Evolutionary conservation across 2,888 invertebrate species (phyloP).

Genomic region (Elmis aenea): DNA sequence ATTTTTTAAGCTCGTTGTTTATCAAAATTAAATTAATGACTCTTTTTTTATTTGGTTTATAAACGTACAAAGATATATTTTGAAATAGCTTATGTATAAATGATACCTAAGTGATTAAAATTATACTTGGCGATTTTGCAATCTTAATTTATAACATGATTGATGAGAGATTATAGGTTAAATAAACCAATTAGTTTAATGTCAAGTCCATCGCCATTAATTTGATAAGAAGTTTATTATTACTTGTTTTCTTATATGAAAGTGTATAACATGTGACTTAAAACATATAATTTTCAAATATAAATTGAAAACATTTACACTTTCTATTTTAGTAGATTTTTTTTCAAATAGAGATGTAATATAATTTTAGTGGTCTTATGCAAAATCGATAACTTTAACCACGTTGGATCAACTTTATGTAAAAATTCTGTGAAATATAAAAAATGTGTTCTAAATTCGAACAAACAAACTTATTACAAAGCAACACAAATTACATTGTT

Average conservation of each 20-base stretch:
- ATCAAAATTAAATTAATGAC: no score
- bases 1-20: no score
- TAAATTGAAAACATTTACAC: conserved; percentile 1
- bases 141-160: no score
- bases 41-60: no score
- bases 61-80: no score
- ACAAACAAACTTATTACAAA: no score
- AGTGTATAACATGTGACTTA: not conserved
- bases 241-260: not conserved
- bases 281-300: conserved; percentile 1
- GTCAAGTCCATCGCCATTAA: conserved; percentile 18
- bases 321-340: conserved; percentile 1
- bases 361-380: no score
- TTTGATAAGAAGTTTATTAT: conserved; percentile 8
- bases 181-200: conserved; percentile 19
- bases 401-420: conserved; percentile 1
- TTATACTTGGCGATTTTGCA: no score
- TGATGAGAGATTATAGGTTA: no score
- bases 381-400: conserved; percentile 1
- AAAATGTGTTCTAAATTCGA: not conserved
- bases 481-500: no score
- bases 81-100: no score
- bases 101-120: no score
- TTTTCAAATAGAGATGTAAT: not conserved
- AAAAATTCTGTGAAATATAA: not conserved